A percentile compares a stretch with the other conserved stretches of the same genome.
Evolutionary conservation across 2,888 invertebrate species (phyloP).

Genomic region (Cetonia aurata): DNA sequence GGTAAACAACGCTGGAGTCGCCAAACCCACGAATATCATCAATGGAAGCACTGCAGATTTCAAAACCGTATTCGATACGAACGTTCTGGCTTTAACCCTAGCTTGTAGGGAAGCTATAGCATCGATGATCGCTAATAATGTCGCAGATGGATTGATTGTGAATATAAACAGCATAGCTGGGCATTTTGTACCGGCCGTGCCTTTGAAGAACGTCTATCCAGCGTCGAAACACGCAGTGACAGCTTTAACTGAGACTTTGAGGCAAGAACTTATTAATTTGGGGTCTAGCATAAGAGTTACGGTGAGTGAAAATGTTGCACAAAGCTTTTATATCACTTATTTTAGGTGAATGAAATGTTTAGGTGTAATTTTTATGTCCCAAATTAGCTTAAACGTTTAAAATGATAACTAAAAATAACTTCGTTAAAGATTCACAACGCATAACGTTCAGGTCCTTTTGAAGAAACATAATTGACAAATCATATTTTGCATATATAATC

Average conservation of each 20-base stretch:
- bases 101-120: slow-evolving; percentile 41
- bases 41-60: slow-evolving; percentile 35
- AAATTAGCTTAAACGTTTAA: too few species aligned
- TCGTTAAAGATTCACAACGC: not conserved
- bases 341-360: too few species aligned
- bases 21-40: slow-evolving; percentile 39
- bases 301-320: slow-evolving; percentile 18
- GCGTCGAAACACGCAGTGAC: slow-evolving; percentile 45
- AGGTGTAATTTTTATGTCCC: too few species aligned
- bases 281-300: slow-evolving; percentile 41
- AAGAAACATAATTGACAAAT: too few species aligned
- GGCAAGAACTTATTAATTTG: slow-evolving; percentile 40
- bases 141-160: slow-evolving; percentile 34
- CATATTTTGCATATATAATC: too few species aligned
- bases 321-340: too few species aligned
- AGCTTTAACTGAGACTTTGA: slow-evolving; percentile 41
- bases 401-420: not conserved
- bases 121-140: slow-evolving; percentile 34
- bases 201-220: slow-evolving; percentile 44
- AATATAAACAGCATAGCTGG: slow-evolving; percentile 44
- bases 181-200: slow-evolving; percentile 43
- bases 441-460: too few species aligned
- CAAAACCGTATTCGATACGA: slow-evolving; percentile 42
- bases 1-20: slow-evolving; percentile 47
- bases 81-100: slow-evolving; percentile 41